Evolutionary conservation across 2,888 invertebrate genomes (phyloP), one percentile per base, ranked within the genome.

Genomic region (Himalopsyche tibetana): DNA sequence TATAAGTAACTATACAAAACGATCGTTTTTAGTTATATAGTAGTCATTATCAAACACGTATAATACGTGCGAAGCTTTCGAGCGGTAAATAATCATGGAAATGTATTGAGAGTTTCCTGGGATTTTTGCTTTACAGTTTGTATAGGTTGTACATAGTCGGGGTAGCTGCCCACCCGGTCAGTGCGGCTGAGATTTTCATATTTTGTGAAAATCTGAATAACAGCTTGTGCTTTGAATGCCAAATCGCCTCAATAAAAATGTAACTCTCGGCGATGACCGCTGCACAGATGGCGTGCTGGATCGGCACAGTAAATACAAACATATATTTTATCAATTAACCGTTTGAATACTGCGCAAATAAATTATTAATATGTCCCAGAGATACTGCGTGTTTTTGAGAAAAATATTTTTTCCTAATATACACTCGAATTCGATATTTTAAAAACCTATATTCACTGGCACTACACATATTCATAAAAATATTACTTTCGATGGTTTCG

Each of bases 181-280:
- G 83, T 69, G 83, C 85, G 84, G 88, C 81, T 82, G 89, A 89
- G 89, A 89, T 89, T 89, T 88, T 88, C 89, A 89, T 89, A 89
- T 89, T 89, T 89, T 89, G 87, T 74, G 87, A 87, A 88, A 89
- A 89, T 89, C 87, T 89, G 89, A 89, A 89, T 89, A 88, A 88
- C 86, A 88, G 88, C 80, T 55, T 86, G 89, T 87, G 89, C 87
- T 88, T 83, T 89, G 89, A 89, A 89, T 89, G 87, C 88, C 87
- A 88, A 89, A 88, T 89, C 88, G 84, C 55, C 86, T 82, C 88
- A 88, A 88, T 88, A 88, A 88, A 88, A 88, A 87, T 86, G 88
- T 87, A 83, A 80, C 85, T 84, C 84, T 80, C 82, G 74, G 19
- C 85, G 88, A 88, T 88, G 88, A 88, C 88, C 86, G 69, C 42